phyloP scores from a whole-genome alignment of 2,888 invertebrate species.

The Plebejus argus region DNA sequence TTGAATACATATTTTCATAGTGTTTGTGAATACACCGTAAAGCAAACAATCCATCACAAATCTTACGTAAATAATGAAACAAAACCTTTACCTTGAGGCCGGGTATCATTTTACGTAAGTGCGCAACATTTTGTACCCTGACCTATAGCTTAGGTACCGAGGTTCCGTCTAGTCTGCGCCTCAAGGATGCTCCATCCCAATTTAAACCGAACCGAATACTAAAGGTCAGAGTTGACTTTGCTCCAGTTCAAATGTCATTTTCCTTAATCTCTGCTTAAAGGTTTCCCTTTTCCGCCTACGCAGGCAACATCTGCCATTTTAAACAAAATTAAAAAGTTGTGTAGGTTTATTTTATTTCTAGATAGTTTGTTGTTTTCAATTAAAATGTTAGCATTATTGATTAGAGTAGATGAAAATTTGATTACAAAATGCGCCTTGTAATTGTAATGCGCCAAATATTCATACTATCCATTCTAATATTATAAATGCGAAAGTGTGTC shows the following conservation, averaged over 20 bases:
- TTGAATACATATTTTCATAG: neutral
- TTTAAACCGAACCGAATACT: neutral
- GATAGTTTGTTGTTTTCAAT: too few relatives aligned
- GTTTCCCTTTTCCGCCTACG: neutral
- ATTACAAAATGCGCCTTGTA: too few relatives aligned
- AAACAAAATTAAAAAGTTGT: neutral
- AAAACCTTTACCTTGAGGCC: slow-evolving; percentile 25
- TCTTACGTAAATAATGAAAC: slow-evolving; percentile 21
- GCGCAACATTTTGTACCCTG: slow-evolving; percentile 21
- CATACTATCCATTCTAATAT: too few relatives aligned
- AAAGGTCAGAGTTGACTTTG: neutral
- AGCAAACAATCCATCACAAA: neutral
- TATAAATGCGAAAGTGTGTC: too few relatives aligned
- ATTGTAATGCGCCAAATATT: too few relatives aligned
- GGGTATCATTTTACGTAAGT: slow-evolving; percentile 12
- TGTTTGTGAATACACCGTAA: slow-evolving; percentile 6
- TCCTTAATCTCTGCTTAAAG: neutral
- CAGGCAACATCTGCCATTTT: neutral
- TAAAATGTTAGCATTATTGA: too few relatives aligned
- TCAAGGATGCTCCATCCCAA: neutral
- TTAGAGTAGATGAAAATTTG: too few relatives aligned
- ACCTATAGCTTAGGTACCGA: slow-evolving; percentile 10
- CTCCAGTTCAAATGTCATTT: neutral
- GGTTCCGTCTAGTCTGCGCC: slow-evolving; percentile 1
- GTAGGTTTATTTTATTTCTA: neutral